These are phyloP conservation scores for Acanthornis magna DNA, from an alignment of 2,797 vertebrate genomes.

Conservation along the genomic window DNA sequence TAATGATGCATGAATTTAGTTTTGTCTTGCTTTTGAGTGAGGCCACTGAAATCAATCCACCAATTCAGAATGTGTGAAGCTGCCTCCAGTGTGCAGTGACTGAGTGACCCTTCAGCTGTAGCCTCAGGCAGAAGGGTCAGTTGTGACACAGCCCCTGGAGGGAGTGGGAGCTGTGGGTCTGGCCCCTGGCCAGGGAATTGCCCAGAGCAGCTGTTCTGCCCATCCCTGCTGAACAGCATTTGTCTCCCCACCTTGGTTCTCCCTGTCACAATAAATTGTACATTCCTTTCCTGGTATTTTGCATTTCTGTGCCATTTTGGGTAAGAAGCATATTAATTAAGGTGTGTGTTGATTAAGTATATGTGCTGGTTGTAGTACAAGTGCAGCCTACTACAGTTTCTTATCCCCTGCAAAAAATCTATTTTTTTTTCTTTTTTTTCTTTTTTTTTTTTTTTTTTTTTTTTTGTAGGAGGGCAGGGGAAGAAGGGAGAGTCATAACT, in stretches of 20 bases:
- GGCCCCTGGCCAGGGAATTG: background rate
- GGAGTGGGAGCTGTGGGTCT: background rate
- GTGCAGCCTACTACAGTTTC: background rate
- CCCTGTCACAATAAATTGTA: background rate
- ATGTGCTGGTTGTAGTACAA: background rate
- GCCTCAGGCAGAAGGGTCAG: background rate
- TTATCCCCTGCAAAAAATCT: background rate
- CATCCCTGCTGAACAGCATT: background rate
- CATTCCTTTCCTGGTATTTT: background rate
- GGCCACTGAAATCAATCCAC: background rate
- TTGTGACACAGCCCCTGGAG: rapidly evolving
- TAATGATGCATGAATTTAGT: background rate
- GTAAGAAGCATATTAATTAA: background rate
- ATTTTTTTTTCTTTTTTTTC: background rate
- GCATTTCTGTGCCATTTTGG: background rate
- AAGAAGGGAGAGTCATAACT: background rate
- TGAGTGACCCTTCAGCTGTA: background rate
- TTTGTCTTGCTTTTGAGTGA: background rate
- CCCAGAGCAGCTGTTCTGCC: rapidly evolving
- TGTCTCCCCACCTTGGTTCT: background rate
- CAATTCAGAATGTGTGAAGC: background rate
- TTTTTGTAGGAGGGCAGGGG: background rate
- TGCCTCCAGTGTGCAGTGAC: background rate
- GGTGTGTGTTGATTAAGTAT: background rate
- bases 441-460: background rate